Percentiles rank a stretch among this genome's conserved stretches.
Conservation (phyloP, 2,888 invertebrate species). For the Drosophila atripex region DNA sequence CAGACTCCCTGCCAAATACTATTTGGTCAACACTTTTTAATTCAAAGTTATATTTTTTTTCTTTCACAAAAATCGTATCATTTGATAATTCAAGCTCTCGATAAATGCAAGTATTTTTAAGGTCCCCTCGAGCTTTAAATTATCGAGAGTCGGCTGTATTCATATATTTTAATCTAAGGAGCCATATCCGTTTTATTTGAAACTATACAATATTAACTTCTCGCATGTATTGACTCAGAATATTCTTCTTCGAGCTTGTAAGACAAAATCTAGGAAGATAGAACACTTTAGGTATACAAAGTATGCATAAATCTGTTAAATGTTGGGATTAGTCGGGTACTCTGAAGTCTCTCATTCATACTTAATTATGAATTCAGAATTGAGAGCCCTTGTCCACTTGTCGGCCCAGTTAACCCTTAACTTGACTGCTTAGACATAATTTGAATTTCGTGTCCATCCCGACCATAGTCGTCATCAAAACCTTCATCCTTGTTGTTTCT, state of each 20-base stretch:
- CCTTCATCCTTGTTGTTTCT: conserved; percentile 30
- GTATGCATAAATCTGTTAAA: conserved; percentile 63
- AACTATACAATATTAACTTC: too few relatives aligned
- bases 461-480: conserved; percentile 54
- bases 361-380: conserved; percentile 63
- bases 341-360: conserved; percentile 55
- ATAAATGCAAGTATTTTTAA: too few relatives aligned
- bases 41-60: too few relatives aligned
- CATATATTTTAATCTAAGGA: too few relatives aligned
- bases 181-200: too few relatives aligned
- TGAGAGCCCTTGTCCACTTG: conserved; percentile 23
- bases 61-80: too few relatives aligned
- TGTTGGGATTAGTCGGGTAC: conserved; percentile 44
- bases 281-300: conserved; percentile 9
- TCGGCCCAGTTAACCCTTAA: conserved; percentile 48
- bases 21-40: too few relatives aligned
- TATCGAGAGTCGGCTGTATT: too few relatives aligned
- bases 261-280: neutral
- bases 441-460: conserved; percentile 68
- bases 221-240: neutral
- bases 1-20: too few relatives aligned
- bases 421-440: conserved; percentile 67
- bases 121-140: too few relatives aligned
- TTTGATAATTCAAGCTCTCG: too few relatives aligned
- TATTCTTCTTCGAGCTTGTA: neutral